Base-by-base conservation (phyloP, 1,140 invertebrate species). In the Augochlora pura region DNA sequence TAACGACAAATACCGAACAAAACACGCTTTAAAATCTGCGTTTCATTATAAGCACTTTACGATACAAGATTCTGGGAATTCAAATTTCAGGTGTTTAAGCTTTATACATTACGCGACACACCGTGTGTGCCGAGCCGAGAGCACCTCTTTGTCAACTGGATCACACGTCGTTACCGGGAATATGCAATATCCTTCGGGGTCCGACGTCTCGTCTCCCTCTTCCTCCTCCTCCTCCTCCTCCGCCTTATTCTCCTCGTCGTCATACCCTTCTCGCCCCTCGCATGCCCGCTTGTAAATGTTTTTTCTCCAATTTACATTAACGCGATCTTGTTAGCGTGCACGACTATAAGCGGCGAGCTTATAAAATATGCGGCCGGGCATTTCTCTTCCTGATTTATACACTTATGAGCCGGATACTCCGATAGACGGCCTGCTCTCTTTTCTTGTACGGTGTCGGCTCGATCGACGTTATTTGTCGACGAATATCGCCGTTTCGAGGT, bases 301-400 rank as follows among this genome's bases (percentile, higher is more conserved):
- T 67, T 59, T 39, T n/a, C 64, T 1, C 39, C 5, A 8, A 59
- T 76, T 68, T 68, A 68, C 73, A 42, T 75, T 75, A 75, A 75
- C 73, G 73, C 73, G 73, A 67, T 68, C 75, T 77, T 62, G 75
- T 77, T 69, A 70, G 75, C 75, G 75, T 32, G 65, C 38, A 27
- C 54, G 38, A 60, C 68, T n/a, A 42, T 27, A 27, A 62, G 60
- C 60, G 23, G 27, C 62, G n/a, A 21, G 52, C 21, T 79, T 54
- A 65, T 72, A 79, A 65, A 52, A 59, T 73, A 74, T 39, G 63
- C 16, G 46, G n/a, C 25, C 49, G 27, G n/a, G 38, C 64, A 21
- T 67, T 67, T 68, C 70, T 27, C 49, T 39, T 49, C 57, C 67
- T 74, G 77, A 79, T 79, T 79, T 79, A 74, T 66, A 66, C 62